Conservation (phyloP, 1,140 invertebrate species). For the Panulirus ornatus region DNA sequence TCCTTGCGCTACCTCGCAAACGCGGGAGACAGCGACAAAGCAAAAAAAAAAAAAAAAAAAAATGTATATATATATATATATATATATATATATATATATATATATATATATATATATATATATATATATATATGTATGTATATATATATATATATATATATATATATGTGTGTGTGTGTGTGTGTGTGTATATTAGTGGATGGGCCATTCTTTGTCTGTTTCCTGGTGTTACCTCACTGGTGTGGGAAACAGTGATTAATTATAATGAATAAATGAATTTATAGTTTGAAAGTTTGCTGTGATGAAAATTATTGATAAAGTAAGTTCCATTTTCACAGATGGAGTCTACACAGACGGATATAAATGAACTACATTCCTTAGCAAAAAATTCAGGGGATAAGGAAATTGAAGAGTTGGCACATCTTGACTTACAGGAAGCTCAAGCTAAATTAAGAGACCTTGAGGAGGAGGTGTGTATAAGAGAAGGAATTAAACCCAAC, state of each 20-base stretch:
- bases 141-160: too few species aligned
- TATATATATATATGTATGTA: neutral
- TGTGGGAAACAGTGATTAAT: too few species aligned
- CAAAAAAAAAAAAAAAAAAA: neutral
- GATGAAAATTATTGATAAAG: neutral
- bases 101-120: neutral
- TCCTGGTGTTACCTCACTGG: too few species aligned
- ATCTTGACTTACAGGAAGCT: neutral
- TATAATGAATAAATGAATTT: too few species aligned
- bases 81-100: neutral
- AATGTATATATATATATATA: too few species aligned
- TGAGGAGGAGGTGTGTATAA: constrained; percentile 5
- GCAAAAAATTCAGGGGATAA: constrained; percentile 7
- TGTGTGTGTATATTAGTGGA: too few species aligned
- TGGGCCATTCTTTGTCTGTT: too few species aligned
- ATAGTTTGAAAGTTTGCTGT: neutral
- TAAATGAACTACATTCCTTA: constrained; percentile 2
- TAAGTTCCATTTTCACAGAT: neutral
- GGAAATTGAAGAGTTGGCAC: constrained; percentile 4
- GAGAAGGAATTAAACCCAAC: neutral
- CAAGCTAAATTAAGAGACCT: neutral
- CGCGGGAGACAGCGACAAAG: neutral
- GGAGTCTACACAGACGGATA: constrained; percentile 2
- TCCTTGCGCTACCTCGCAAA: too few species aligned
- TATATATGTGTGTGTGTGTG: too few species aligned